Conservation (phyloP, 2,888 invertebrate genomes). For the Diarsia dahlii region DNA sequence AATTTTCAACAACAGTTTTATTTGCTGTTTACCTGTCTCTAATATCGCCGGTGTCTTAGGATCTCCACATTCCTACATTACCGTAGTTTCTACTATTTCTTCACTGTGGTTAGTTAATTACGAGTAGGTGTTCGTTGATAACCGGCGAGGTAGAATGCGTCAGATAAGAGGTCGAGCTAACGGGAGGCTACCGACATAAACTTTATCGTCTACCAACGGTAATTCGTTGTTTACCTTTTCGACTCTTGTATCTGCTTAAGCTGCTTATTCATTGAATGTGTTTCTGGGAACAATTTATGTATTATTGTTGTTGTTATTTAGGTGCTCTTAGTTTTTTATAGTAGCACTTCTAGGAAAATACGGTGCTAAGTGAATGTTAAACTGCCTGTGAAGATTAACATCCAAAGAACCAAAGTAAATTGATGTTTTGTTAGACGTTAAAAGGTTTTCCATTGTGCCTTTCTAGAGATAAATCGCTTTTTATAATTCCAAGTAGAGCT, state of each 20-base stretch:
- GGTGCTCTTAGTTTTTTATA: background rate
- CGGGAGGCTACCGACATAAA: slow-evolving; percentile 68
- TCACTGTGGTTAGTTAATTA: slow-evolving; percentile 50
- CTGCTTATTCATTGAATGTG: slow-evolving; percentile 21
- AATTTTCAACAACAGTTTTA: background rate
- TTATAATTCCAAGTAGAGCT: background rate
- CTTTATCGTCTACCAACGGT: slow-evolving; percentile 72
- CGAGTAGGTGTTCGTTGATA: slow-evolving; percentile 62
- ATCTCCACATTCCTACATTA: slow-evolving; percentile 11
- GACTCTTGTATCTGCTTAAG: slow-evolving; percentile 59
- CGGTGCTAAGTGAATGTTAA: slow-evolving; percentile 8
- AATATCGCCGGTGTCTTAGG: background rate
- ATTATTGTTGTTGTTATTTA: slow-evolving; percentile 28
- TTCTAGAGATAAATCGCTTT: slow-evolving; percentile 17
- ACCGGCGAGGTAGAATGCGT: slow-evolving; percentile 70
- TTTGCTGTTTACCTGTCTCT: slow-evolving; percentile 1
- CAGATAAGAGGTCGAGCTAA: slow-evolving; percentile 75
- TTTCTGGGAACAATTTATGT: slow-evolving; percentile 38
- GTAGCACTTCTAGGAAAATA: slow-evolving; percentile 17
- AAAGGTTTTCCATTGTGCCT: slow-evolving; percentile 7
- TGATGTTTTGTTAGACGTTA: slow-evolving; percentile 1
- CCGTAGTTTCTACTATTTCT: slow-evolving; percentile 33
- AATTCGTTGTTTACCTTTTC: slow-evolving; percentile 72
- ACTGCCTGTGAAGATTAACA: slow-evolving; percentile 8
- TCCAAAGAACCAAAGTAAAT: slow-evolving; percentile 8